Evolutionary conservation across 2,888 invertebrate species (phyloP).

Genomic region (Dexiosoma caninum): DNA sequence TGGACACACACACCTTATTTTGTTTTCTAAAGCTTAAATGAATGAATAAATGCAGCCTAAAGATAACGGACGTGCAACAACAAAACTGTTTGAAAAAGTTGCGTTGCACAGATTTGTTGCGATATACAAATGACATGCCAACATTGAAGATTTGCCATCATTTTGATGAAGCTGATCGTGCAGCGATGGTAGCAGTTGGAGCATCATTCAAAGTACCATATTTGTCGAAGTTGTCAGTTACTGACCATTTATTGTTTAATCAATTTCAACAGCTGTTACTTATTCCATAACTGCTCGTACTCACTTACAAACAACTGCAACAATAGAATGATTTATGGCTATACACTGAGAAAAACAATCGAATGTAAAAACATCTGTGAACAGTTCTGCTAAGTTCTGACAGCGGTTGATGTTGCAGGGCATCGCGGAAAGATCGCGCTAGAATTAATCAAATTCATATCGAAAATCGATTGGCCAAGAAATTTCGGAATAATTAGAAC

Average conservation of each 20-base stretch:
- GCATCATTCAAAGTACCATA: slow-evolving; percentile 40
- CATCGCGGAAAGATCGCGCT: too few relatives aligned
- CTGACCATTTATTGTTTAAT: slow-evolving; percentile 58
- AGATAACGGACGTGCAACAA: slow-evolving; percentile 18
- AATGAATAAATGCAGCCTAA: neutral
- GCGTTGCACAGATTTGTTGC: slow-evolving; percentile 14
- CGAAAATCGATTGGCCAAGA: too few relatives aligned
- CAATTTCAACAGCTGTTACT: slow-evolving; percentile 50
- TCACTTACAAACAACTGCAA: neutral
- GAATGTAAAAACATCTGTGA: too few relatives aligned
- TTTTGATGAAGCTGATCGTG: slow-evolving; percentile 6
- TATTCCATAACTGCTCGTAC: neutral
- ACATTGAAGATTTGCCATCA: slow-evolving; percentile 38
- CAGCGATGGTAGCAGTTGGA: slow-evolving; percentile 1
- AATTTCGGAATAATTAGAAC: too few relatives aligned
- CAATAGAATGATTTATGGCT: slow-evolving; percentile 10
- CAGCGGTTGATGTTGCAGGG: too few relatives aligned
- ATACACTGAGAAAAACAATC: slow-evolving; percentile 5
- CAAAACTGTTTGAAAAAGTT: neutral
- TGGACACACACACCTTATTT: slow-evolving; percentile 15
- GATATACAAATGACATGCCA: slow-evolving; percentile 48
- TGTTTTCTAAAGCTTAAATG: slow-evolving; percentile 4
- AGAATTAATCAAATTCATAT: too few relatives aligned
- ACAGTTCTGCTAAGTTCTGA: too few relatives aligned
- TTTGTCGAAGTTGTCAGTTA: slow-evolving; percentile 57